Evolutionary conservation across 2,888 invertebrate genomes (phyloP).

Genomic region (Balanococcus diminutus): DNA sequence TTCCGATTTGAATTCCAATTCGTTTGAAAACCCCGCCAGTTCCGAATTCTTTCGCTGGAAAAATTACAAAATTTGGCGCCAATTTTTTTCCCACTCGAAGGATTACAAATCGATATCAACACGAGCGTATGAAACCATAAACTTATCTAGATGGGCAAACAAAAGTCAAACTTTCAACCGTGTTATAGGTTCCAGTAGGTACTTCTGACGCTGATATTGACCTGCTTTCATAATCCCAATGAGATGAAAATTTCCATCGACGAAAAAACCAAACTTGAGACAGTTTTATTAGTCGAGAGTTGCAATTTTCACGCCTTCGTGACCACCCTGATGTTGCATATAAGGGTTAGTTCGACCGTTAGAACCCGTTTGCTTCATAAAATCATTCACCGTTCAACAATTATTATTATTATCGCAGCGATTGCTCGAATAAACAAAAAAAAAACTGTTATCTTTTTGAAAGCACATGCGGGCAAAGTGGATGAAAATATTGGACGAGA

Average conservation of each 20-base stretch:
- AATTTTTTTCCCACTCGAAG: not conserved
- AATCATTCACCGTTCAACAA: not conserved
- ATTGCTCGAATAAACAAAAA: not conserved
- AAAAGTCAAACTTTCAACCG: not conserved
- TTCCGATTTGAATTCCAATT: not conserved
- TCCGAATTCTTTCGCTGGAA: not conserved
- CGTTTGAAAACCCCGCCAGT: not conserved
- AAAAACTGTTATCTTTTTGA: not conserved
- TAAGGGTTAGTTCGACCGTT: slow-evolving; percentile 27
- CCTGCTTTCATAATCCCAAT: not conserved
- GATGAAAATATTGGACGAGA: not conserved
- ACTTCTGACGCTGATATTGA: slow-evolving; percentile 13
- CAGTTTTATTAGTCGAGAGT: not conserved
- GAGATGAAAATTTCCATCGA: not conserved
- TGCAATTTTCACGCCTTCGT: slow-evolving; percentile 4
- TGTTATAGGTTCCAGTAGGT: not conserved
- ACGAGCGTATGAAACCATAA: not conserved
- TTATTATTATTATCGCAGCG: not conserved
- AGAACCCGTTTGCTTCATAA: slow-evolving; percentile 12
- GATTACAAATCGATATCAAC: not conserved
- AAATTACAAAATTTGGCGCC: not conserved
- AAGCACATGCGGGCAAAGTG: slow-evolving; percentile 13
- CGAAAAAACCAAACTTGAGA: not conserved
- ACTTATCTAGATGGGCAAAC: not conserved
- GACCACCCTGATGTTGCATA: not conserved